Base-by-base conservation (phyloP, 2,113 vertebrate species). In the Tautogolabrus adspersus region DNA sequence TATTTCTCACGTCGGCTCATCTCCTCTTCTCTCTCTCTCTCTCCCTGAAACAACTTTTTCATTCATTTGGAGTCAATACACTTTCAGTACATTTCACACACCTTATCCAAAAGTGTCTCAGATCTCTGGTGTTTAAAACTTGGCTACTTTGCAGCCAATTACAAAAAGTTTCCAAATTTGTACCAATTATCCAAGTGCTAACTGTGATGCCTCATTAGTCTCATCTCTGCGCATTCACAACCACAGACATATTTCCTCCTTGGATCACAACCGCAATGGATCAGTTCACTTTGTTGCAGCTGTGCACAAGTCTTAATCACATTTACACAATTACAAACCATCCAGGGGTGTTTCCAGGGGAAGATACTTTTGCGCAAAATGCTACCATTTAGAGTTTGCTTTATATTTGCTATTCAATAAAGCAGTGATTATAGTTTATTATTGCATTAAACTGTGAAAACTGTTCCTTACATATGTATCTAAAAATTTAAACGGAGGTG, bases 301-400 rank as follows among this genome's bases (percentile, higher is more conserved):
- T 46, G 34, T 37, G 38, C 54, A 10, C 26, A 44, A 56, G 30
- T 77, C 72, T 80, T 60, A 64, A 42, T 42, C 79, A 42, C 52
- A 70, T 71, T 61, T 75, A 64, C 75, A 76, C 84, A 59, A 51
- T 72, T 72, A 63, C 23, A 57, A 38, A 18, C 44, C 44, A 66
- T 54, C 44, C 26, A 56, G 34, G 13, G 23, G 16, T 77, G 58
- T 72, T 83, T 70, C 58, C 42, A 44, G 10, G 12, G 3, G 42
- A 44, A 13, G 12, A 44, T 44, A 44, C 12, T 44, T 44, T 44
- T 44, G 2, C 12, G 11, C 3, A 13, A 44, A 13, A 10, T 44
- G 42, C 11, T 40, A 40, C 38, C 38, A 26, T 26, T 26, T 26
- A 26, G 26, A 26, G 26, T 26, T 2, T 26, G 26, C 26, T 26